Evolutionary conservation across 2,888 invertebrate genomes (phyloP).

Genomic region (Rotaria sp.): DNA sequence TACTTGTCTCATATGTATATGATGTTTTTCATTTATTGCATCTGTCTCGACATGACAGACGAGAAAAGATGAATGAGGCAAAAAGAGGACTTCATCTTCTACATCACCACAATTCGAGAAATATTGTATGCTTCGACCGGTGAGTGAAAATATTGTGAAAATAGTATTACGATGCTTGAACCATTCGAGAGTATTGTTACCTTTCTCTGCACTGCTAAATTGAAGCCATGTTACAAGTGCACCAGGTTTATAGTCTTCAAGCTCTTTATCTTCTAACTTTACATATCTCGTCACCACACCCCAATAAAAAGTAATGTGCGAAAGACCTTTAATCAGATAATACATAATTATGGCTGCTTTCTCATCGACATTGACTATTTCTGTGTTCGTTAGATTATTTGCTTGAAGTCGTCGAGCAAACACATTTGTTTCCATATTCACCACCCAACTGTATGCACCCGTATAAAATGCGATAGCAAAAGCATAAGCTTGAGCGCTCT

Average conservation of each 20-base stretch:
- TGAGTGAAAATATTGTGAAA: not conserved
- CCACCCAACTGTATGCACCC: not conserved
- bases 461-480: not conserved
- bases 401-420: not conserved
- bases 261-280: not conserved
- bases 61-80: not conserved
- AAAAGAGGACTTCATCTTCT: constrained; percentile 1
- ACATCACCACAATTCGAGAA: not conserved
- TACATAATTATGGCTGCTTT: not conserved
- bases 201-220: not conserved
- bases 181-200: not conserved
- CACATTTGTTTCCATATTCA: not conserved
- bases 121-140: not conserved
- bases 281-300: not conserved
- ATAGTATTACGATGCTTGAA: not conserved
- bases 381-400: not conserved
- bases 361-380: not conserved
- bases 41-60: not conserved
- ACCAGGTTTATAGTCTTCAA: not conserved
- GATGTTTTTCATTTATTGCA: no score
- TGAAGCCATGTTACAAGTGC: not conserved
- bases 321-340: not conserved
- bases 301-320: not conserved
- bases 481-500: not conserved
- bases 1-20: not conserved